Evolutionary conservation across 35 echinoderm and acorn worm genomes (phyloP), one percentile per base, ranked within the genome.

Genomic region (Diadema setosum): DNA sequence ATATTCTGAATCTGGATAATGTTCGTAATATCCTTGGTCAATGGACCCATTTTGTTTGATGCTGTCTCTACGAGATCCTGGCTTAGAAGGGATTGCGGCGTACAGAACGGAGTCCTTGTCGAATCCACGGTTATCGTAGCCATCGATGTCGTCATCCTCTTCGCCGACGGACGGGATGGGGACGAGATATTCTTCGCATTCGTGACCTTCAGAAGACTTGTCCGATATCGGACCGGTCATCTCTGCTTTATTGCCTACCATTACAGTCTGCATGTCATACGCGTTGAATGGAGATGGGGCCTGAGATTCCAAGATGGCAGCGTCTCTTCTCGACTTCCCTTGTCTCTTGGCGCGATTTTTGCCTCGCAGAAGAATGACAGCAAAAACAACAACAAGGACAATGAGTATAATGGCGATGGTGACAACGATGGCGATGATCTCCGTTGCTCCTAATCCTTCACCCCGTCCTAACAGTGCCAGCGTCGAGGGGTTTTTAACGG

Each of bases 11-110:
- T 78, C 73, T 15, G 73, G 39, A 78, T 78, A 78, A 43, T 78
- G 73, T 44, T 78, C 73, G n/a, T 78, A 78, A 44, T 78, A 78
- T 42, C 73, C 73, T 17, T 78, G 73, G 25, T 78, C 40, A 42
- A 78, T 42, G 24, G 73, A 42, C 25, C 73, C 73, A 44, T 78
- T 78, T 6, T 78, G 73, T 14, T 44, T 35, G 8, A n/a, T 25
- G 24, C 73, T 44, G 9, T 73, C 35, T 11, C 18, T 39, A 34
- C 18, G n/a, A 43, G 39, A 67, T 7, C 37, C 37, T 24, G 73
- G 23, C 44, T 78, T 78, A 4, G 73, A 78, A 78, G 73, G 40
- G 25, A 78, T 78, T 34, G 73, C 39, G 12, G 73, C 73, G 40
- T 78, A 78, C 1, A 78, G 17, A 78, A n/a, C 73, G 12, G 63